Conservation (phyloP, 2,888 invertebrate genomes). For the Aphidoletes aphidimyza region DNA sequence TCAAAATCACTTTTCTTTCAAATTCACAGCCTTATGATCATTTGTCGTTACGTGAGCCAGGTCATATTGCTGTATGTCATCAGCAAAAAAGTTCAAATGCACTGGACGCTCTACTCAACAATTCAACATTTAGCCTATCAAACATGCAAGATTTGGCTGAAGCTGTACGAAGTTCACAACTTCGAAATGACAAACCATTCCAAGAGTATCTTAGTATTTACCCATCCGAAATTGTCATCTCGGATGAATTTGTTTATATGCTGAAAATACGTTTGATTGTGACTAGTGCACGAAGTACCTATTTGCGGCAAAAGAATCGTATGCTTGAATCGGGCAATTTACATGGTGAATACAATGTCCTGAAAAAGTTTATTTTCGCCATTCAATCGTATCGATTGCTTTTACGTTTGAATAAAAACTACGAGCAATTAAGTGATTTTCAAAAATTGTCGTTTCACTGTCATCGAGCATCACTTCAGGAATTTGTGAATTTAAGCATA, state of each 20-base stretch:
- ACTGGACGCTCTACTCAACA: slow-evolving; percentile 58
- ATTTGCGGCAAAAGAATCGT: slow-evolving; percentile 10
- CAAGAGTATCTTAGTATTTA: background rate
- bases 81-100: slow-evolving; percentile 58
- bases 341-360: background rate
- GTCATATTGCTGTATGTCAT: slow-evolving; percentile 59
- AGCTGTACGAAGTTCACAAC: slow-evolving; percentile 61
- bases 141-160: slow-evolving; percentile 60
- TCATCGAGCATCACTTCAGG: background rate
- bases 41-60: slow-evolving; percentile 54
- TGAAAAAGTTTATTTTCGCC: slow-evolving; percentile 25
- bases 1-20: background rate
- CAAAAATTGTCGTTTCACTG: slow-evolving; percentile 23
- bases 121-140: slow-evolving; percentile 56
- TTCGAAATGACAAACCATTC: slow-evolving; percentile 58
- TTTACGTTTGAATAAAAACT: background rate
- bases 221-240: background rate
- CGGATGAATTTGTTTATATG: background rate
- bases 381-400: background rate
- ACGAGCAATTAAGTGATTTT: background rate
- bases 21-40: slow-evolving; percentile 37
- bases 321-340: slow-evolving; percentile 3
- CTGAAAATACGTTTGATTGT: slow-evolving; percentile 16
- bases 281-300: slow-evolving; percentile 36
- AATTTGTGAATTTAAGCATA: slow-evolving; percentile 13